A percentile compares a stretch with the other conserved stretches of the same genome.
These are phyloP conservation scores for Suncus etruscus DNA, from an alignment of 2,113 vertebrate species.

Conservation along the genomic window DNA sequence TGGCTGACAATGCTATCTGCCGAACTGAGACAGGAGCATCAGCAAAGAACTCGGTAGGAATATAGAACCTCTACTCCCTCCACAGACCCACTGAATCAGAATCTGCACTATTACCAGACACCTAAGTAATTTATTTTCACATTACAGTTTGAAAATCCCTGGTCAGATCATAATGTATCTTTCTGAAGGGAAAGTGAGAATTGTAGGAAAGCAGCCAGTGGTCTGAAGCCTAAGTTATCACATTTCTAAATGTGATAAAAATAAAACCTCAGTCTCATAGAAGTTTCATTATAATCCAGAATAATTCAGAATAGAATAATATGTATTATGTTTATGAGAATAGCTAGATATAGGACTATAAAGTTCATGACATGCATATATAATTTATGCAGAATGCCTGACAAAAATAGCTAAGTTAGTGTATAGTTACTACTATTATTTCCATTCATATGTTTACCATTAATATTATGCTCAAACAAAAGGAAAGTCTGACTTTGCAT, in stretches of 20 bases:
- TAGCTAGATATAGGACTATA: background rate
- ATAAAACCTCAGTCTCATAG: background rate
- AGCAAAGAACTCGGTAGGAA: background rate
- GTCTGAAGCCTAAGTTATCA: background rate
- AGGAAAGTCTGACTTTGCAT: background rate
- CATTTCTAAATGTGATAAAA: conserved; percentile 52
- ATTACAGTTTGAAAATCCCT: background rate
- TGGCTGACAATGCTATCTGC: background rate
- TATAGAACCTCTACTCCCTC: background rate
- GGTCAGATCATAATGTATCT: background rate
- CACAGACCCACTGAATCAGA: background rate
- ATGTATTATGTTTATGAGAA: background rate
- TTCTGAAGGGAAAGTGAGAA: background rate
- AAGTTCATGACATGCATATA: background rate
- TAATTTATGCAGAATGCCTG: background rate
- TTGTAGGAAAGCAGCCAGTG: background rate
- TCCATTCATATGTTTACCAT: background rate
- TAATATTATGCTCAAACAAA: background rate
- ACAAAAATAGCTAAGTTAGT: background rate
- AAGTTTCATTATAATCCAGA: background rate
- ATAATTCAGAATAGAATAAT: background rate
- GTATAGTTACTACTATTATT: background rate
- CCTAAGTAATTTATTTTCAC: background rate
- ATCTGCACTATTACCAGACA: background rate
- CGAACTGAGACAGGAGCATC: background rate